Conservation (phyloP, 2,888 invertebrate species). For the Lasioglossum marginatum region DNA sequence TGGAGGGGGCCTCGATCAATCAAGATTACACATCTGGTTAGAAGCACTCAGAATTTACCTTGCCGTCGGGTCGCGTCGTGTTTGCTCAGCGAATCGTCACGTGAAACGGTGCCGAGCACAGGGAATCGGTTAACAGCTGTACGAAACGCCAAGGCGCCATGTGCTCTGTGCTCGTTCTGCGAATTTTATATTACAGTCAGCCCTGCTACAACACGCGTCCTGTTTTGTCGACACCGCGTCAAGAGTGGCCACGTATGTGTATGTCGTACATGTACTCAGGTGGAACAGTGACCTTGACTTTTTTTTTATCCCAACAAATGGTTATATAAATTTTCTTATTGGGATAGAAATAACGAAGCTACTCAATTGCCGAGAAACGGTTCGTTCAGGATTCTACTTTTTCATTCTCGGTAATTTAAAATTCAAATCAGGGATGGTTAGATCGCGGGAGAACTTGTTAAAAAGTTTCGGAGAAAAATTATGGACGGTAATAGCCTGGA, state of each 20-base stretch:
- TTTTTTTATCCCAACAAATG: too few relatives aligned
- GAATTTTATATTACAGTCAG: neutral
- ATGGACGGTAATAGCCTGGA: neutral
- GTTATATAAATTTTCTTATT: too few relatives aligned
- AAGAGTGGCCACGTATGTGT: neutral
- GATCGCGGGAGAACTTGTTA: neutral
- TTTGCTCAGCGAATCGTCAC: slow-evolving; percentile 13
- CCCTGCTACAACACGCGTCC: neutral
- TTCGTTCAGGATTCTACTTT: neutral
- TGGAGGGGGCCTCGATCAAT: slow-evolving; percentile 22
- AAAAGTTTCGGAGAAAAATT: neutral
- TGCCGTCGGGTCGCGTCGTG: neutral
- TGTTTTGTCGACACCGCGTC: neutral
- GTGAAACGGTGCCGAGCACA: slow-evolving; percentile 20
- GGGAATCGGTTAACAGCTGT: slow-evolving; percentile 23
- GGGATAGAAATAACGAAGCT: neutral
- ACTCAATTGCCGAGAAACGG: neutral
- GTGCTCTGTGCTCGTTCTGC: neutral
- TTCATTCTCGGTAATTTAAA: neutral
- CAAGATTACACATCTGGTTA: slow-evolving; percentile 27
- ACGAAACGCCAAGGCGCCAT: slow-evolving; percentile 16
- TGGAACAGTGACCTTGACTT: too few relatives aligned
- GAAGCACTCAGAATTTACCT: slow-evolving; percentile 17
- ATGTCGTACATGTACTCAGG: too few relatives aligned
- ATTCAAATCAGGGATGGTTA: neutral